A percentile compares a stretch with the other conserved stretches of the same genome.
phyloP scores from a whole-genome alignment of 2,113 vertebrate genomes.

The Oostethus manadensis region DNA sequence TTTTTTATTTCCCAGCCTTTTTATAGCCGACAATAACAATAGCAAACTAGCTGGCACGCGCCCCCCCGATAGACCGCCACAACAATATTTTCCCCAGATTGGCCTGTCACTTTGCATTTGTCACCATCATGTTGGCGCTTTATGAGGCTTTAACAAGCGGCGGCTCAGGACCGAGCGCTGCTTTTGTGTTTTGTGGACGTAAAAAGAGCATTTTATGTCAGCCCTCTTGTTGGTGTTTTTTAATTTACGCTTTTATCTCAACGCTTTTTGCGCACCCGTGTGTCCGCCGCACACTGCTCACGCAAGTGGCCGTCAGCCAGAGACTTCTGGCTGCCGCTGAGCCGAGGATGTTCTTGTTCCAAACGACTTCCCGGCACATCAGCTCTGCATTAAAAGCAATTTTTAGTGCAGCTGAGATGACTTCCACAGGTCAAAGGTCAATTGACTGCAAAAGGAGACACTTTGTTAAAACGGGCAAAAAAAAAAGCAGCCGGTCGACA shows the following conservation, averaged over 20 bases:
- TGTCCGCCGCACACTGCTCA: constrained; percentile 9
- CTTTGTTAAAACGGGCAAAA: no score
- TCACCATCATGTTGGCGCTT: constrained; percentile 17
- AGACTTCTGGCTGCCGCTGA: constrained; percentile 29
- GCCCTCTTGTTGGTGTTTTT: not conserved
- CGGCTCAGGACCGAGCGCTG: not conserved
- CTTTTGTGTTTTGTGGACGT: not conserved
- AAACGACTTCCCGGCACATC: constrained; percentile 42
- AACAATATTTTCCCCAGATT: constrained; percentile 31
- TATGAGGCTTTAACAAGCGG: constrained; percentile 28
- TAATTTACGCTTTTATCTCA: not conserved
- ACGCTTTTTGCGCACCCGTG: no score
- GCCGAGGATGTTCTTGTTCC: constrained; percentile 26
- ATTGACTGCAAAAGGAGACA: constrained; percentile 5
- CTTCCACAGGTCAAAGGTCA: constrained; percentile 7
- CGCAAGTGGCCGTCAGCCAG: constrained; percentile 28
- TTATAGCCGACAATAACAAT: constrained; percentile 35
- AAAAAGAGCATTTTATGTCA: not conserved
- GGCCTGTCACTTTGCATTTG: constrained; percentile 30
- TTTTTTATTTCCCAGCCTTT: constrained; percentile 14
- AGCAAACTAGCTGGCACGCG: constrained; percentile 13
- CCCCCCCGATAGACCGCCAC: constrained; percentile 2
- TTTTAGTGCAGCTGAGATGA: constrained; percentile 12
- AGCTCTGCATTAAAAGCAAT: constrained; percentile 22
- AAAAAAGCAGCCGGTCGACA: constrained; percentile 10